These are phyloP conservation scores for Poeciliopsis presidionis DNA, from an alignment of 2,797 vertebrate species.

Conservation along the genomic window DNA sequence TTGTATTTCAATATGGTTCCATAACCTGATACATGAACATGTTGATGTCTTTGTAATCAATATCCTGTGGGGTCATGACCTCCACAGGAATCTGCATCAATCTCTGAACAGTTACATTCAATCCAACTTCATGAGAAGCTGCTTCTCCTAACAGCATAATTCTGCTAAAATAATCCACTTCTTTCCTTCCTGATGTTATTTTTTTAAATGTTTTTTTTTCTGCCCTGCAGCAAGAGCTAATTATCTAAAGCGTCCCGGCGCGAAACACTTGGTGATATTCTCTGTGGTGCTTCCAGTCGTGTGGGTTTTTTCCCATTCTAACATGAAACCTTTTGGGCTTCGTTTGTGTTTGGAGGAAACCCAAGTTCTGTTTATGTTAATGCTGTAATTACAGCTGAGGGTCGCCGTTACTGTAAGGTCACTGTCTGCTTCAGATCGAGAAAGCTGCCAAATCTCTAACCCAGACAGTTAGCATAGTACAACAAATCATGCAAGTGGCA, in stretches of 20 bases:
- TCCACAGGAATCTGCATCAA: conserved; percentile 45
- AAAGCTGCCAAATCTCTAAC: neutral
- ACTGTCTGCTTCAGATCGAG: neutral
- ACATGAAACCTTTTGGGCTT: conserved; percentile 32
- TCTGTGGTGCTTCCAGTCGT: conserved; percentile 37
- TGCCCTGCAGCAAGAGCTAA: conserved; percentile 50
- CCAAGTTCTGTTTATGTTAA: conserved; percentile 4
- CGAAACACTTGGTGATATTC: conserved; percentile 55
- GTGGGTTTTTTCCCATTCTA: conserved; percentile 36
- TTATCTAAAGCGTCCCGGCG: conserved; percentile 58
- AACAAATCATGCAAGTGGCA: neutral
- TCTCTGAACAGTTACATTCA: conserved; percentile 61
- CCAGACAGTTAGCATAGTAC: too few relatives aligned
- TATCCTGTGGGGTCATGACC: conserved; percentile 50
- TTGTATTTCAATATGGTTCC: too few relatives aligned
- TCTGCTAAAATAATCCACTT: conserved; percentile 50
- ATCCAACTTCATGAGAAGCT: conserved; percentile 64
- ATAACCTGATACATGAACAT: too few relatives aligned
- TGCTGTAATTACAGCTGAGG: neutral
- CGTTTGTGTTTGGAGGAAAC: conserved; percentile 20
- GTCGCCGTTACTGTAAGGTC: neutral
- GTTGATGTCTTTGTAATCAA: conserved; percentile 39
- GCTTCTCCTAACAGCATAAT: conserved; percentile 39
- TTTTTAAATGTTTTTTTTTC: conserved; percentile 39
- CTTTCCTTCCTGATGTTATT: conserved; percentile 40